A percentile compares a stretch with the other conserved stretches of the same genome.
phyloP scores from a whole-genome alignment of 2,113 vertebrate genomes.

The Erythrolamprus reginae region DNA sequence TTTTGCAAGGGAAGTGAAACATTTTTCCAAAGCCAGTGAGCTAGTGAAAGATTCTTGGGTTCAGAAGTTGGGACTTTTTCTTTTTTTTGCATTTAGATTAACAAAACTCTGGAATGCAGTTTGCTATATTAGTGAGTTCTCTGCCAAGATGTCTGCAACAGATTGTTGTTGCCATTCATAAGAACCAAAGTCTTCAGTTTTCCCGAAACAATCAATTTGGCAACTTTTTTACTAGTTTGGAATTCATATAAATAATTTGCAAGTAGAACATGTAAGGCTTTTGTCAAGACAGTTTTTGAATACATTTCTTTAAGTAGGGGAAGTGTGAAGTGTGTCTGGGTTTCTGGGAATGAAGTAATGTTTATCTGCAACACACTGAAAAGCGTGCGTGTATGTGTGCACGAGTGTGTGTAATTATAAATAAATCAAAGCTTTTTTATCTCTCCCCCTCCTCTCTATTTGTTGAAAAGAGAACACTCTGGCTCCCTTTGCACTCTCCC shows the following conservation, averaged over 20 bases:
- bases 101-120: background rate
- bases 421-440: background rate
- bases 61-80: background rate
- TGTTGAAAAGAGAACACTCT: slow-evolving; percentile 12
- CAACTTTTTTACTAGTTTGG: background rate
- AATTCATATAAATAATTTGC: background rate
- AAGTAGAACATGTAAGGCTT: background rate
- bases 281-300: background rate
- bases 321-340: background rate
- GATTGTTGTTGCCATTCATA: background rate
- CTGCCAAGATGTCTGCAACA: background rate
- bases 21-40: background rate
- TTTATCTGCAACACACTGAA: background rate
- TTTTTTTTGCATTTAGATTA: background rate
- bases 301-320: background rate
- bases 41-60: background rate
- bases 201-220: background rate
- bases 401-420: background rate
- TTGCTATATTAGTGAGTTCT: background rate
- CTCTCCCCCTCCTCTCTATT: background rate
- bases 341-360: background rate
- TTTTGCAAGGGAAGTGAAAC: background rate
- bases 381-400: background rate
- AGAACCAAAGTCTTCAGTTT: background rate
- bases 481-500: slow-evolving; percentile 24